Evolutionary conservation across 2,113 vertebrate species (phyloP).

Genomic region (Dromiciops gliroides): DNA sequence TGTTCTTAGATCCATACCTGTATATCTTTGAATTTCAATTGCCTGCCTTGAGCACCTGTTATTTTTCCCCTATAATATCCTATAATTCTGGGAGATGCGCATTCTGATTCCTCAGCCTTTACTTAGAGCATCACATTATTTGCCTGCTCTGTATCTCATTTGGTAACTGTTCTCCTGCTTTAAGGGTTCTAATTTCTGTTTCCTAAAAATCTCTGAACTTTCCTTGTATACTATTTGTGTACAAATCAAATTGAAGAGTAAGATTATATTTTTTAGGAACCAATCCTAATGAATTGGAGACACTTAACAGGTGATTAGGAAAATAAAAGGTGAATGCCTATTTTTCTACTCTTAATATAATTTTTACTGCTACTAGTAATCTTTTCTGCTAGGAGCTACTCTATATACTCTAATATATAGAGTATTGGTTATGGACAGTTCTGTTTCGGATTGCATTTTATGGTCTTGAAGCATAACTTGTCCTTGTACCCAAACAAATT

Average conservation of each 20-base stretch:
- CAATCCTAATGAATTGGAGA: not conserved
- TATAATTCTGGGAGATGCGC: not conserved
- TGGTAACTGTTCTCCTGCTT: conserved; percentile 22
- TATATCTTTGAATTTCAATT: not conserved
- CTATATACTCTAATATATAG: not conserved
- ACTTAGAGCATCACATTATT: conserved; percentile 4
- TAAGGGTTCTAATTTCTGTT: not conserved
- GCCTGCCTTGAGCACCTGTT: not conserved
- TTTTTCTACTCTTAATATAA: not conserved
- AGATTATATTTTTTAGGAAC: not conserved
- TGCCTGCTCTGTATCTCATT: not conserved
- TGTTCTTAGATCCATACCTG: not conserved
- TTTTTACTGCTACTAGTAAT: not conserved
- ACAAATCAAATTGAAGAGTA: conserved; percentile 22
- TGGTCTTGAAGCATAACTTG: not conserved
- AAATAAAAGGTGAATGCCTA: not conserved
- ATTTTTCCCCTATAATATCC: not conserved
- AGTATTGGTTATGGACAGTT: not conserved
- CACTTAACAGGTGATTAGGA: not conserved
- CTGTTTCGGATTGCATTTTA: not conserved
- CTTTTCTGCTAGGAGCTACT: not conserved
- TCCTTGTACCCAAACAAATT: not conserved
- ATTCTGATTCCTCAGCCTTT: not conserved
- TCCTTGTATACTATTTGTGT: conserved; percentile 2
- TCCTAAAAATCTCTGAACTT: too few relatives aligned